These are phyloP conservation scores for Chaitophorus viminalis DNA, from an alignment of 2,888 invertebrate genomes.

Conservation along the genomic window DNA sequence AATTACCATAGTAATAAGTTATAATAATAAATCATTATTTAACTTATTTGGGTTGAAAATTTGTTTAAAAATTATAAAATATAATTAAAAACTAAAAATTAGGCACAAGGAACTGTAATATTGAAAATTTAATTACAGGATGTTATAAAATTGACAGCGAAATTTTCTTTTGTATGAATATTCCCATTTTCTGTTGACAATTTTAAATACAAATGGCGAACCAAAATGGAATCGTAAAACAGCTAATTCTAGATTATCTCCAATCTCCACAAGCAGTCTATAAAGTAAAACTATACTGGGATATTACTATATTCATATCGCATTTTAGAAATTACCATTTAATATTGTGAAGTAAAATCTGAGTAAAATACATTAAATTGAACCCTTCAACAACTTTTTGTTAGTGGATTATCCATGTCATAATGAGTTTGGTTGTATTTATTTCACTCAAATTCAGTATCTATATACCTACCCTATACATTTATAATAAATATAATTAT, in stretches of 20 bases:
- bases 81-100: too few relatives aligned
- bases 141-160: constrained; percentile 98
- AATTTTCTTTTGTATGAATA: constrained; percentile 98
- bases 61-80: too few relatives aligned
- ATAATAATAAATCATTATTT: too few relatives aligned
- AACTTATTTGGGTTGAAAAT: too few relatives aligned
- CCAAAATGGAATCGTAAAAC: constrained; percentile 96
- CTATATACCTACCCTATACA: constrained; percentile 77
- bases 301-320: neutral
- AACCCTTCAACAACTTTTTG: constrained; percentile 99
- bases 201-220: constrained; percentile 98
- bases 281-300: neutral
- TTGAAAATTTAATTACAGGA: too few relatives aligned
- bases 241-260: constrained; percentile 94
- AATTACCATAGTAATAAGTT: too few relatives aligned
- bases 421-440: constrained; percentile 99
- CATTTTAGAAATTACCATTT: constrained; percentile 74
- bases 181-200: constrained; percentile 99
- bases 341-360: constrained; percentile 96
- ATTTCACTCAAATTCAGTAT: constrained; percentile 99
- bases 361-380: constrained; percentile 99
- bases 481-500: neutral
- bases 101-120: too few relatives aligned
- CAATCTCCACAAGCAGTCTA: constrained; percentile 87
- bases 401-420: constrained; percentile 99